These are phyloP conservation scores for Oncorhynchus nerka DNA, from an alignment of 2,113 vertebrate species.

Conservation along the genomic window DNA sequence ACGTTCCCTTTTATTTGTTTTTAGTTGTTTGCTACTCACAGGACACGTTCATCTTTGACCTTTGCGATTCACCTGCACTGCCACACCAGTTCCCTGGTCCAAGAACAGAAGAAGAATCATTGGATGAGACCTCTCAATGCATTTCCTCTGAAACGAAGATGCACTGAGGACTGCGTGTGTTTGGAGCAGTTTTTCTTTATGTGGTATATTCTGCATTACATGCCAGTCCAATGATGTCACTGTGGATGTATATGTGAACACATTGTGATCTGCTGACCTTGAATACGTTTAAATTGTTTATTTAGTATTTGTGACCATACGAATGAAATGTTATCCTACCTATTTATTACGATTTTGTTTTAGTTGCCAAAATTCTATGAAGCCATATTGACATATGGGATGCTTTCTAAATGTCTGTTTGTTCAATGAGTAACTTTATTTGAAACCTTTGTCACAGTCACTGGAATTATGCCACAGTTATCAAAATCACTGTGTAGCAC, in stretches of 20 bases:
- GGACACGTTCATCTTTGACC: conserved; percentile 35
- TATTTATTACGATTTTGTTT: not conserved
- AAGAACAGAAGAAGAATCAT: not conserved
- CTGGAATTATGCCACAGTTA: no score
- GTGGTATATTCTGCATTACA: conserved; percentile 23
- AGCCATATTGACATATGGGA: conserved; percentile 30
- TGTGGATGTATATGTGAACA: conserved; percentile 37
- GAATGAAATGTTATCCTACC: not conserved
- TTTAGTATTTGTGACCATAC: not conserved
- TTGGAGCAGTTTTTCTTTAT: conserved; percentile 17
- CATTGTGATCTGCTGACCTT: not conserved
- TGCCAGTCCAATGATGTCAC: conserved; percentile 34
- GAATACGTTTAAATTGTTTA: not conserved
- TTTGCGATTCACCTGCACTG: conserved; percentile 34
- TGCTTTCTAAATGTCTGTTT: not conserved
- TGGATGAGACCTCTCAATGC: conserved; percentile 29
- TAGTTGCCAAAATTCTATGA: conserved; percentile 26
- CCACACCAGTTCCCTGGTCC: conserved; percentile 31
- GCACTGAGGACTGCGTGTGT: conserved; percentile 17
- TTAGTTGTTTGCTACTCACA: conserved; percentile 28
- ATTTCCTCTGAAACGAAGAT: conserved; percentile 28
- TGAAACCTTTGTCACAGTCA: no score
- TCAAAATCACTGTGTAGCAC: no score
- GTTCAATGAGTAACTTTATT: not conserved
- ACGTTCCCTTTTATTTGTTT: not conserved